These are phyloP conservation scores for Onychostoma macrolepis DNA, from an alignment of 2,113 vertebrate species.

Conservation along the genomic window DNA sequence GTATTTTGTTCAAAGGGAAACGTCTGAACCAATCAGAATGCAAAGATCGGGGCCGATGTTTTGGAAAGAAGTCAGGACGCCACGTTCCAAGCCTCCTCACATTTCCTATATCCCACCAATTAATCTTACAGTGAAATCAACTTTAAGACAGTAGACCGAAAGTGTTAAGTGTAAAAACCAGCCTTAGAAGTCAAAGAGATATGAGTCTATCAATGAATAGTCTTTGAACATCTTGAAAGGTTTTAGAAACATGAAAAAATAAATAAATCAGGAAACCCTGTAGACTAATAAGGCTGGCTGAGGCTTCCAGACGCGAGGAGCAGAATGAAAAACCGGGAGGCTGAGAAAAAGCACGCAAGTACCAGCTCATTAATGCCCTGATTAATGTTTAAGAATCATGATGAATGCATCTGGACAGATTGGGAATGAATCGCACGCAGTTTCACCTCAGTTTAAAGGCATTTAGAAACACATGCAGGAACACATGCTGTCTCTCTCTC, in stretches of 20 bases:
- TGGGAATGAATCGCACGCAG: constrained; percentile 8
- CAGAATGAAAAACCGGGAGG: constrained; percentile 34
- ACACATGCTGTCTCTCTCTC: neutral
- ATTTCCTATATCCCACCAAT: constrained; percentile 7
- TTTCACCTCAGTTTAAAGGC: constrained; percentile 21
- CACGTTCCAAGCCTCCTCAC: neutral
- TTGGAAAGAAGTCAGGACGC: constrained; percentile 11
- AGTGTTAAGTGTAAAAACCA: constrained; percentile 38
- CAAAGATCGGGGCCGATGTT: neutral
- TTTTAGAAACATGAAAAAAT: constrained; percentile 49
- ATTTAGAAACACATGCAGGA: constrained; percentile 1
- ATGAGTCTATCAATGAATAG: constrained; percentile 20
- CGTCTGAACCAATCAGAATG: neutral
- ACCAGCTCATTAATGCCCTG: constrained; percentile 36
- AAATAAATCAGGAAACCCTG: constrained; percentile 49
- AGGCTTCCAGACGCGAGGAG: constrained; percentile 27
- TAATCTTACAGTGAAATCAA: constrained; percentile 40
- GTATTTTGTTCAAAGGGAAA: neutral
- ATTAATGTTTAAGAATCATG: constrained; percentile 38
- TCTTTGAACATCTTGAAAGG: constrained; percentile 47
- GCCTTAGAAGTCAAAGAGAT: constrained; percentile 30
- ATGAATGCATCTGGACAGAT: constrained; percentile 34
- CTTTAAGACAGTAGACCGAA: constrained; percentile 25
- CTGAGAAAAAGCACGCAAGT: constrained; percentile 11
- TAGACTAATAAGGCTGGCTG: constrained; percentile 44